A percentile compares a stretch with the other conserved stretches of the same genome.
Conservation (phyloP, 2,888 invertebrate species). For the Mystacides longicornis region DNA sequence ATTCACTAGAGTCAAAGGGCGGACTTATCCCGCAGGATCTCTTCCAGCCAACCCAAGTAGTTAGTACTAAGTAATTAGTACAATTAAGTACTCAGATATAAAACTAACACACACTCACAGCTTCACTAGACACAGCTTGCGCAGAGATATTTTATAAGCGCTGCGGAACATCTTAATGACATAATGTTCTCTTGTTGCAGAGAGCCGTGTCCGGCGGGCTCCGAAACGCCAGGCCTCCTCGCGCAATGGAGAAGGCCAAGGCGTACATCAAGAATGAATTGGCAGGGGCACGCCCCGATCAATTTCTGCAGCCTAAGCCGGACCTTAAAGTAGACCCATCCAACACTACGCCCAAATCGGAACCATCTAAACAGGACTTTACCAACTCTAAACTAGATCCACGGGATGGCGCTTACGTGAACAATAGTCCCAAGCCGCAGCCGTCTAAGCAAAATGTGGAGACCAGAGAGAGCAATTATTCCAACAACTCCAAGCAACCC, state of each 20-base stretch:
- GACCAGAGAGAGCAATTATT: not conserved
- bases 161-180: no score
- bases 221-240: slow-evolving; percentile 19
- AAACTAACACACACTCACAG: no score
- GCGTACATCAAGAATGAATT: slow-evolving; percentile 66
- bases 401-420: slow-evolving; percentile 3
- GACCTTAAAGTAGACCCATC: slow-evolving; percentile 8
- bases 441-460: not conserved
- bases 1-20: no score
- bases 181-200: slow-evolving; percentile 12
- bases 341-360: slow-evolving; percentile 1
- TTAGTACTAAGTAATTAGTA: no score
- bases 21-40: no score
- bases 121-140: no score
- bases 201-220: slow-evolving; percentile 21
- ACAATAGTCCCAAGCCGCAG: slow-evolving; percentile 2
- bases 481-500: slow-evolving; percentile 5
- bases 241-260: slow-evolving; percentile 58
- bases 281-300: slow-evolving; percentile 39
- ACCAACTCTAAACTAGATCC: slow-evolving; percentile 24
- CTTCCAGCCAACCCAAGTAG: no score
- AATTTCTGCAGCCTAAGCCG: slow-evolving; percentile 23
- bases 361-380: slow-evolving; percentile 16
- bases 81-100: no score
- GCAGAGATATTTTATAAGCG: no score